Evolutionary conservation across 2,888 invertebrate species (phyloP).

Genomic region (Vanessa cardui): DNA sequence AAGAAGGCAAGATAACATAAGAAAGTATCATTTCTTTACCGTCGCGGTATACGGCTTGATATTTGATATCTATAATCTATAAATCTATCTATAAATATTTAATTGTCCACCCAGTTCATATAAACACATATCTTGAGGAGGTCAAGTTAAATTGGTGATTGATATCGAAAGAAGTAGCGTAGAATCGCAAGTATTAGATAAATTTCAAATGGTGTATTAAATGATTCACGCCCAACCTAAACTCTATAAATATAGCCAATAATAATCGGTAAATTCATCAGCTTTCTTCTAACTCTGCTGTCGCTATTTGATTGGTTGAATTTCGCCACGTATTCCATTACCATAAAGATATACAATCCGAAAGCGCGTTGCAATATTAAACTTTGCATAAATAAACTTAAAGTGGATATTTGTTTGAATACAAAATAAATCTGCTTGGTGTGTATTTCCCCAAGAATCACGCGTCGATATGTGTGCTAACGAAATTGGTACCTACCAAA

Average conservation of each 20-base stretch:
- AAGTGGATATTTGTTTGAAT: constrained; percentile 1
- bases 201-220: background rate
- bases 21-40: no score
- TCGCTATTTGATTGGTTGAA: constrained; percentile 23
- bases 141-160: background rate
- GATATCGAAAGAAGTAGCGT: background rate
- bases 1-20: no score
- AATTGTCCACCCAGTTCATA: no score
- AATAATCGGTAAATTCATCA: constrained; percentile 32
- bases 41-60: no score
- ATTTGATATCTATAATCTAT: no score
- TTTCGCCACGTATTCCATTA: background rate
- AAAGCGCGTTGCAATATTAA: background rate
- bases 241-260: constrained; percentile 22
- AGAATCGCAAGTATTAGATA: background rate
- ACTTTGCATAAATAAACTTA: background rate
- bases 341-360: background rate
- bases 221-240: constrained; percentile 23
- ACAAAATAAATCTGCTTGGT: background rate
- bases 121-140: background rate
- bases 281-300: constrained; percentile 28
- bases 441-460: constrained; percentile 24
- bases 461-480: constrained; percentile 2
- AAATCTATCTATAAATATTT: no score
- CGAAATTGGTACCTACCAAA: constrained; percentile 2